A percentile compares a stretch with the other conserved stretches of the same genome.
Evolutionary conservation across 2,797 vertebrate species (phyloP).

Genomic region (Alectoris magna): DNA sequence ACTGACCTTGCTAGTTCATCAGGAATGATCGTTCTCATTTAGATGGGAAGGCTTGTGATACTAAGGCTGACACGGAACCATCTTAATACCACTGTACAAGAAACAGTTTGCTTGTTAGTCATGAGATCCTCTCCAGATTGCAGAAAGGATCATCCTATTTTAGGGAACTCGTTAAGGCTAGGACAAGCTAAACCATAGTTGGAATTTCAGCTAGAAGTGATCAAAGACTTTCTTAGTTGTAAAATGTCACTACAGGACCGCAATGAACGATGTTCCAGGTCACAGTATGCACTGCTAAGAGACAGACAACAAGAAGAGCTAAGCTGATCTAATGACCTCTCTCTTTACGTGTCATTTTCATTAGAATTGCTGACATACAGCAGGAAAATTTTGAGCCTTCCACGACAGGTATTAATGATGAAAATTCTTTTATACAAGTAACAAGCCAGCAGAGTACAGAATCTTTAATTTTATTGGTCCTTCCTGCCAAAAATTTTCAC

Average conservation of each 20-base stretch:
- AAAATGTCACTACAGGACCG: neutral
- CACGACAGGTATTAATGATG: neutral
- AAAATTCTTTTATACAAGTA: constrained; percentile 7
- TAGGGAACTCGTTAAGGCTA: neutral
- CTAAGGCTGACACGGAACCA: neutral
- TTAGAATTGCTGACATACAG: neutral
- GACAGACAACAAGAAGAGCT: neutral
- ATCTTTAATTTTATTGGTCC: constrained; percentile 1
- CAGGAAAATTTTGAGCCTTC: neutral
- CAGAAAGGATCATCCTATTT: constrained; percentile 1
- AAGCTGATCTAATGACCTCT: neutral
- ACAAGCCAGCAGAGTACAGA: neutral
- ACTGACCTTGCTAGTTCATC: constrained; percentile 25
- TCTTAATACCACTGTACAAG: neutral
- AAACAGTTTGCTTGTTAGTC: constrained; percentile 23
- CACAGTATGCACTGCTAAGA: neutral
- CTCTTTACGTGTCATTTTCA: neutral
- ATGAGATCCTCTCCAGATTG: neutral
- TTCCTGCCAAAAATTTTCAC: constrained; percentile 11
- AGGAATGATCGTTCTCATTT: neutral
- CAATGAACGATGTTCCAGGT: neutral
- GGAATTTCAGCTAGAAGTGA: neutral
- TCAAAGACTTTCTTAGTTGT: neutral
- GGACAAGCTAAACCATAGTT: neutral
- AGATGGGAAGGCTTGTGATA: neutral